Evolutionary conservation across 2,113 vertebrate species (phyloP), one percentile per base, ranked within the genome.

Genomic region (Sorex fumeus): DNA sequence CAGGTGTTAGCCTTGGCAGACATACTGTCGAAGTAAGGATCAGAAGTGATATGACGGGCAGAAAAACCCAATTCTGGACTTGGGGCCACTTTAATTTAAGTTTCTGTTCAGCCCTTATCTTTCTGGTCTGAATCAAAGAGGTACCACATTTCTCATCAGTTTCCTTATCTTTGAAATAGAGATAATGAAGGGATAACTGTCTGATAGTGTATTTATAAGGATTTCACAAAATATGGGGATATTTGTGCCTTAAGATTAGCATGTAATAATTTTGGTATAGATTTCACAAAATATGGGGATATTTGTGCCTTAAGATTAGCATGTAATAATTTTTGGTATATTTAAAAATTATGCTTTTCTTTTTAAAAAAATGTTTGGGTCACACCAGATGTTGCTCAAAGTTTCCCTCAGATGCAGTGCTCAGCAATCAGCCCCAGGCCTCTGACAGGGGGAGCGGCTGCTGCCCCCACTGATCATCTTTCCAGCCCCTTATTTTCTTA

Each of bases 151-250:
- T 79, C 62, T 79, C 25, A 45, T 83, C 23, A 75, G 6, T 77
- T 79, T 40, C 19, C 25, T 85, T 45, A 64, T 69, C 62, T 86
- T 95, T 88, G 21, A 72, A 81, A 84, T 69, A 19, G 16, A 8
- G 12, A 15, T 40, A 74, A 83, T 64, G 74, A 36, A 79, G 93
- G 60, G 21, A 1, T 64, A 28, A 8, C 32, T 76, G 3, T 74
- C 72, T 45, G 28, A 50, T 32, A 74, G 21, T 34, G 8, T 60
- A 16, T 7, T 21, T 19, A 60, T 19, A 50, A 87, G 23, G 19
- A 72, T 19, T 62, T 0, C 2, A n/a, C 32, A 15, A 34, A 87
- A 86, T 75, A 19, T 12, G 3, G 28, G 43, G 18, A 23, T 60
- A 8, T 60, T 60, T 19, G 16, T 60, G 13, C 69, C 16, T 12